Evolutionary conservation across 1,140 invertebrate genomes (phyloP).

Genomic region (Brachionus plicatilis): DNA sequence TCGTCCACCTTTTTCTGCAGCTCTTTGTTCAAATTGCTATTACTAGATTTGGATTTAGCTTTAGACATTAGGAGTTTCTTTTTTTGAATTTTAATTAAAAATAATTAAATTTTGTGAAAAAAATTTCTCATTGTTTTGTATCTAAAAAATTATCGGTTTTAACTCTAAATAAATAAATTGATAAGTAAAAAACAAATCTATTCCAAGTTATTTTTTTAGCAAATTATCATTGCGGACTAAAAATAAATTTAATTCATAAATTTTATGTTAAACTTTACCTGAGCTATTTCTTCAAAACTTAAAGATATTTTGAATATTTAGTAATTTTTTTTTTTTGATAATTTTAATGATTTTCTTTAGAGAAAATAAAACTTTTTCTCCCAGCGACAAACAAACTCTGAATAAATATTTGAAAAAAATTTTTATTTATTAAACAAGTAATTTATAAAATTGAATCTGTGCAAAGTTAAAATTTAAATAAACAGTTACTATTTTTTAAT

Average conservation of each 20-base stretch:
- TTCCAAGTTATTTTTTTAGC: background rate
- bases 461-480: background rate
- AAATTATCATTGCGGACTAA: background rate
- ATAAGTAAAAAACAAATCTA: background rate
- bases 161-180: background rate
- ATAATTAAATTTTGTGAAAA: no score
- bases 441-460: background rate
- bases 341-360: background rate
- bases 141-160: background rate
- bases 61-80: background rate
- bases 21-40: constrained; percentile 6
- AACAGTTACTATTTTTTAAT: background rate
- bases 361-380: background rate
- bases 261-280: background rate
- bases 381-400: background rate
- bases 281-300: background rate
- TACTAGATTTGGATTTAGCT: background rate
- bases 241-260: background rate
- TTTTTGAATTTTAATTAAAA: background rate
- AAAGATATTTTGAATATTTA: background rate
- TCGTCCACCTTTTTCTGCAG: constrained; percentile 31
- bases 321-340: background rate
- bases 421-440: background rate
- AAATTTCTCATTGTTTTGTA: no score
- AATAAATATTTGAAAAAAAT: background rate